Conservation (phyloP, 92 coral and sea anemone species). For the Heteractis magnifica region DNA sequence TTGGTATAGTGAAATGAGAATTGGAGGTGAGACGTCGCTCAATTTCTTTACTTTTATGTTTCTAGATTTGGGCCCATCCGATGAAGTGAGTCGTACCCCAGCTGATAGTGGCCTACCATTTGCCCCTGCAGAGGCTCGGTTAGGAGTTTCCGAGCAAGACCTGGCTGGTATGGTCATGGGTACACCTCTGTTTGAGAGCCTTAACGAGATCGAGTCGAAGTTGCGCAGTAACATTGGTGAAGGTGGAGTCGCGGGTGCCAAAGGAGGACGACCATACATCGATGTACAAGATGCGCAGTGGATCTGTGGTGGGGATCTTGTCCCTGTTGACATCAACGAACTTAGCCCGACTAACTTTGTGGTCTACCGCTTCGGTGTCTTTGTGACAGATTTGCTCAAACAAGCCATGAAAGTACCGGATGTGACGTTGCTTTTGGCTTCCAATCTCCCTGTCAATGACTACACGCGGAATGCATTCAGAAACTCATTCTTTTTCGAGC, state of each 20-base stretch:
- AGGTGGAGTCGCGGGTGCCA: conserved; percentile 93
- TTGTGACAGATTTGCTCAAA: conserved; percentile 83
- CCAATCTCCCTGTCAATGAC: conserved; percentile 91
- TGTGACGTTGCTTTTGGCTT: conserved; percentile 94
- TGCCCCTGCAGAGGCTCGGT: conserved; percentile 75
- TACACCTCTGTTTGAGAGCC: conserved; percentile 92
- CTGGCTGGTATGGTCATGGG: conserved; percentile 93
- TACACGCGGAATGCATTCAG: conserved; percentile 93
- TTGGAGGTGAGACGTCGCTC: background rate
- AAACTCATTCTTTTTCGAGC: conserved; percentile 96
- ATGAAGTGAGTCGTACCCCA: conserved; percentile 8
- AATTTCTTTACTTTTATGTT: background rate
- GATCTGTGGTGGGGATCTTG: conserved; percentile 92
- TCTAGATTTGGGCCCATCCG: background rate
- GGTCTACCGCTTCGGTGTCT: conserved; percentile 97
- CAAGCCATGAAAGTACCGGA: conserved; percentile 91
- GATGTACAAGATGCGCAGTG: conserved; percentile 98
- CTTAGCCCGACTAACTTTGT: conserved; percentile 94
- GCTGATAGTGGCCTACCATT: conserved; percentile 51
- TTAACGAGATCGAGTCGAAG: conserved; percentile 87
- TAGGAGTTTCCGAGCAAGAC: conserved; percentile 93
- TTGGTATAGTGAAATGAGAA: background rate
- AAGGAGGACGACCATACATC: conserved; percentile 83
- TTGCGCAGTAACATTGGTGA: conserved; percentile 88
- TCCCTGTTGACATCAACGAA: conserved; percentile 93